A percentile compares a stretch with the other conserved stretches of the same genome.
Conservation (phyloP, 2,113 vertebrate species). For the Nematolebias whitei region DNA sequence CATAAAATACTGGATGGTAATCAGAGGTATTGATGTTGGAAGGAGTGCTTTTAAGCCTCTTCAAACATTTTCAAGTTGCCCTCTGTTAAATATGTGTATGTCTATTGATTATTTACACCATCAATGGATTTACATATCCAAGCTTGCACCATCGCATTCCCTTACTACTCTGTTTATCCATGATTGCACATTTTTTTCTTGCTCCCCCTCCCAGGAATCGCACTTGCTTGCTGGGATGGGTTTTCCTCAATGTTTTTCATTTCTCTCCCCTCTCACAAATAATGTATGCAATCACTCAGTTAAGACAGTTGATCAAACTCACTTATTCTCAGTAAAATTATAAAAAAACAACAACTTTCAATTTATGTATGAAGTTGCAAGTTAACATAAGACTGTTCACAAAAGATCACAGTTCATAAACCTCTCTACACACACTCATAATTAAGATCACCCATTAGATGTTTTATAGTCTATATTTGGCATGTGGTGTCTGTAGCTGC, state of each 20-base stretch:
- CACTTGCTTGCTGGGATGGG: background rate
- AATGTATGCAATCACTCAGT: background rate
- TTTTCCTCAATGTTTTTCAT: constrained; percentile 7
- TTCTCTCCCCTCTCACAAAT: constrained; percentile 3
- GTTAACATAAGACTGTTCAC: constrained; percentile 39
- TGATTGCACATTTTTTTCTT: background rate
- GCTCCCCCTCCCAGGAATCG: background rate
- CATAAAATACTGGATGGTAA: constrained; percentile 43
- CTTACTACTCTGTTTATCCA: constrained; percentile 2
- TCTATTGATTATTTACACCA: constrained; percentile 53
- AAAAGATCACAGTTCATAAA: constrained; percentile 37
- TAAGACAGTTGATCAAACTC: background rate
- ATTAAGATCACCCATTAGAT: constrained; percentile 35
- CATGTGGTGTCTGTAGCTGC: constrained; percentile 21
- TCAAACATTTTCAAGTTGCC: constrained; percentile 40
- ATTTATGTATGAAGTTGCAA: constrained; percentile 26
- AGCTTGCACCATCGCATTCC: constrained; percentile 24
- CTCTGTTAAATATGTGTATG: constrained; percentile 17
- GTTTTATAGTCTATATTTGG: constrained; percentile 44
- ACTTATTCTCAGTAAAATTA: constrained; percentile 5
- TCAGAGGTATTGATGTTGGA: constrained; percentile 43
- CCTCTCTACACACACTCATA: constrained; percentile 31
- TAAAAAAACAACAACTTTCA: constrained; percentile 17
- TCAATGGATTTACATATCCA: constrained; percentile 49
- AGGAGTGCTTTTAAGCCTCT: constrained; percentile 40